Conservation (phyloP, 2,797 vertebrate genomes). For the Enteromius thamalakanensis region DNA sequence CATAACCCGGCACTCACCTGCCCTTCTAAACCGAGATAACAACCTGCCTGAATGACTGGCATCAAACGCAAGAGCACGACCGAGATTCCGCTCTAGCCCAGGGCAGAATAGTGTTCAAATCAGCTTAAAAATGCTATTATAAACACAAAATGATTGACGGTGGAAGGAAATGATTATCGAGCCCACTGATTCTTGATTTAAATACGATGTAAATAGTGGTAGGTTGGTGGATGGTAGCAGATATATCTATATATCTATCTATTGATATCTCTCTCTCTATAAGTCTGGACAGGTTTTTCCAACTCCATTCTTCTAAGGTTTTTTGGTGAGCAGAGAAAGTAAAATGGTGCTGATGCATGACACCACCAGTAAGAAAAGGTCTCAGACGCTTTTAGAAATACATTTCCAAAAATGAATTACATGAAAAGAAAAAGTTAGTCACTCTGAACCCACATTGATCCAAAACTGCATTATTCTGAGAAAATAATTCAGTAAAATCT, state of each 20-base stretch:
- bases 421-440: constrained; percentile 6
- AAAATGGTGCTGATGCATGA: constrained; percentile 40
- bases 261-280: too few species aligned
- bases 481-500: background rate
- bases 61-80: constrained; percentile 53
- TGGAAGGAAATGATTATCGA: constrained; percentile 60
- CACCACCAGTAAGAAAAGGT: constrained; percentile 22
- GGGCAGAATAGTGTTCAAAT: constrained; percentile 30
- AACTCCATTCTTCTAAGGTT: background rate
- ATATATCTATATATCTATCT: background rate
- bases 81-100: constrained; percentile 29
- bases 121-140: constrained; percentile 37
- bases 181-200: constrained; percentile 53
- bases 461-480: background rate
- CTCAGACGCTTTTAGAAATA: constrained; percentile 6
- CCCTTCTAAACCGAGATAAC: constrained; percentile 52
- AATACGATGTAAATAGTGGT: constrained; percentile 40
- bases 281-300: constrained; percentile 1
- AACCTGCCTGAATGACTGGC: constrained; percentile 54
- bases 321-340: constrained; percentile 9
- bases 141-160: constrained; percentile 55
- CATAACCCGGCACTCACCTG: constrained; percentile 47
- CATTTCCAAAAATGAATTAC: constrained; percentile 24
- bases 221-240: background rate
- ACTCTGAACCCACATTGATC: constrained; percentile 11